Conservation (phyloP, 92 coral and sea anemone genomes). For the Micromussa lordhowensis region DNA sequence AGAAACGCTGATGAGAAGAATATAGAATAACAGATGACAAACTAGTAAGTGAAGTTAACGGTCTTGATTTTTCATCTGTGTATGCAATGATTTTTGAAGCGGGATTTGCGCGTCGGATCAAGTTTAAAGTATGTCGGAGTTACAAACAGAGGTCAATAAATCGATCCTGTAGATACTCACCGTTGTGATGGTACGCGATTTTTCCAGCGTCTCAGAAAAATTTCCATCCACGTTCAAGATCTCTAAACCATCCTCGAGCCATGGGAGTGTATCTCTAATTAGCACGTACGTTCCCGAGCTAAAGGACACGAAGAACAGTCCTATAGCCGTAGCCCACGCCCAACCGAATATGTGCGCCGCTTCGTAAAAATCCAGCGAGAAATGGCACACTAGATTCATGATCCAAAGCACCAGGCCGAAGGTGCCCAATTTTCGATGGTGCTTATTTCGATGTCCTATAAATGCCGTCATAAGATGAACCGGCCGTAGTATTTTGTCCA, state of each 20-base stretch:
- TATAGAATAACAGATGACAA: constrained; percentile 8
- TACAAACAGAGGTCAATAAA: neutral
- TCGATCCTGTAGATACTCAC: constrained; percentile 36
- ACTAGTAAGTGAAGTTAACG: neutral
- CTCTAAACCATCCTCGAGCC: constrained; percentile 89
- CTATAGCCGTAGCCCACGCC: constrained; percentile 98
- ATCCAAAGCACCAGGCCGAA: constrained; percentile 83
- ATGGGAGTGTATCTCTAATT: constrained; percentile 82
- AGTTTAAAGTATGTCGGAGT: neutral
- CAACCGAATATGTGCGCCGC: constrained; percentile 88
- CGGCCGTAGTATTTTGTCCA: constrained; percentile 70
- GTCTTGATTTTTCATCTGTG: constrained; percentile 12
- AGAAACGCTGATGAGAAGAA: neutral
- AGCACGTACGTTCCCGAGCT: constrained; percentile 77
- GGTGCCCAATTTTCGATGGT: constrained; percentile 62
- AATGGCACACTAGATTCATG: constrained; percentile 76
- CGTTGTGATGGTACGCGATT: constrained; percentile 69
- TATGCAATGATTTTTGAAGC: constrained; percentile 16
- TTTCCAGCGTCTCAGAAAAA: constrained; percentile 85
- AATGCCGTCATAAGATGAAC: constrained; percentile 81
- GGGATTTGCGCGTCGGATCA: neutral
- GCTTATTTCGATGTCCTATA: constrained; percentile 84
- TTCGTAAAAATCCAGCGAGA: constrained; percentile 94
- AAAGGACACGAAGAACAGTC: constrained; percentile 83
- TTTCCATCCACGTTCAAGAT: constrained; percentile 87